phyloP scores from a whole-genome alignment of 2,888 invertebrate species.

The Prenolepis imparis region DNA sequence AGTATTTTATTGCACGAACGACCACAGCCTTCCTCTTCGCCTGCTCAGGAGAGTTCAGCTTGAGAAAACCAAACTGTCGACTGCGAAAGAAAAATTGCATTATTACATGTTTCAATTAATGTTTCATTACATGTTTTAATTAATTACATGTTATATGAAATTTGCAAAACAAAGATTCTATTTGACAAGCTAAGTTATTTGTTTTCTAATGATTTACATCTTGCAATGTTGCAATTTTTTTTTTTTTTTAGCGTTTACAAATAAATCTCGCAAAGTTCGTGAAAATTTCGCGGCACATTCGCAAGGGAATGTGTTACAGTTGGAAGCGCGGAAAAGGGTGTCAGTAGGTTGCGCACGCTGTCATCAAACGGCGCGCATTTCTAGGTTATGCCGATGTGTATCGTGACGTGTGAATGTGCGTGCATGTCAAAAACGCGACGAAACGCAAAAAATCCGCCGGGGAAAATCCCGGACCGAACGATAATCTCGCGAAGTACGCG shows the following conservation, averaged over 20 bases:
- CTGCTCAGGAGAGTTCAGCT: slow-evolving; percentile 93
- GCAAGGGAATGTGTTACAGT: slow-evolving; percentile 67
- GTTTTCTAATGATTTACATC: too few relatives aligned
- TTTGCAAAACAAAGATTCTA: neutral
- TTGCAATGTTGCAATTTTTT: too few relatives aligned
- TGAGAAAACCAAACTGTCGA: slow-evolving; percentile 96
- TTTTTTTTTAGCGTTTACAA: too few relatives aligned
- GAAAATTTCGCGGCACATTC: slow-evolving; percentile 6
- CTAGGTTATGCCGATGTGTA: slow-evolving; percentile 70
- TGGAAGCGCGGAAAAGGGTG: slow-evolving; percentile 75
- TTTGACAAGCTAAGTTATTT: neutral
- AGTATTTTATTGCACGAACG: slow-evolving; percentile 93
- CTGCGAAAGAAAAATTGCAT: slow-evolving; percentile 87
- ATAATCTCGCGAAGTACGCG: too few relatives aligned
- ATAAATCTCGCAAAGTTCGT: neutral
- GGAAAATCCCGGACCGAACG: too few relatives aligned
- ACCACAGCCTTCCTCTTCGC: slow-evolving; percentile 93
- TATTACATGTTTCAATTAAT: neutral
- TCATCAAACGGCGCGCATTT: slow-evolving; percentile 71
- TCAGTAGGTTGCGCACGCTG: slow-evolving; percentile 80
- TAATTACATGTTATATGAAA: neutral
- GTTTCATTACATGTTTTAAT: neutral
- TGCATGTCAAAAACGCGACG: too few relatives aligned
- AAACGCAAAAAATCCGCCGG: neutral
- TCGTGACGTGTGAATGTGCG: slow-evolving; percentile 3